Base-by-base conservation (phyloP, 1,140 invertebrate genomes). In the Araneus ventricosus region DNA sequence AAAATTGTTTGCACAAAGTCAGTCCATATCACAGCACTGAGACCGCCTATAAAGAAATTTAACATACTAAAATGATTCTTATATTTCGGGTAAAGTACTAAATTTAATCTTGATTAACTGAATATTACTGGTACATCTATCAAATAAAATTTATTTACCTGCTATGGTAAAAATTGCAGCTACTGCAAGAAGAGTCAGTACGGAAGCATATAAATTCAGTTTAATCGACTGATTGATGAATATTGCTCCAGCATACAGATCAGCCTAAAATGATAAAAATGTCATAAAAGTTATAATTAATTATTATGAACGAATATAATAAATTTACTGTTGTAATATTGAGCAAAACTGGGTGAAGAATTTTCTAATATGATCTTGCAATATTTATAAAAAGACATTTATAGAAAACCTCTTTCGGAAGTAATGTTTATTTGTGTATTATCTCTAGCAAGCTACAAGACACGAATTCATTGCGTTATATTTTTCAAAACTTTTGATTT, bases 21-120 rank as follows among this genome's bases (percentile, higher is more conserved):
- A 14, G 96, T 96, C 94, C 95, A 96, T 24, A 96, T 96, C 22
- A 96, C 96, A 20, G 96, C 96, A 27, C 95, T 95, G 57, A 96
- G 94, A 20, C 96, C 96, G 93, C 96, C 96, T 96, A 87, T 22
- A 41, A 75, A 41, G 34, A 61, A 4, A n/a, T 20, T n/a, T n/a
- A 37, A 57, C 20, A 86, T 59, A 0, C 7, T 75, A 14, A 52
- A 52, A 14, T 17, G 10, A 52, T 14, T 52, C 10, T 52, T 1
- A 52, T 75, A 14, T 10, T 4, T 27, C 14, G n/a, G 24, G 20
- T 27, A 75, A 4, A 75, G 34, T 34, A 75, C 4, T 52, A 52
- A 52, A 52, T 52, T 0, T 52, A 52, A 2, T n/a, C n/a, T n/a
- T 52, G 17, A 14, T 52, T 52, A 52, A 1, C 17, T 14, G 17